Percentiles rank a stretch among this genome's conserved stretches.
These are phyloP conservation scores for Melanotaenia boesemani DNA, from an alignment of 2,797 vertebrate genomes.

Conservation along the genomic window DNA sequence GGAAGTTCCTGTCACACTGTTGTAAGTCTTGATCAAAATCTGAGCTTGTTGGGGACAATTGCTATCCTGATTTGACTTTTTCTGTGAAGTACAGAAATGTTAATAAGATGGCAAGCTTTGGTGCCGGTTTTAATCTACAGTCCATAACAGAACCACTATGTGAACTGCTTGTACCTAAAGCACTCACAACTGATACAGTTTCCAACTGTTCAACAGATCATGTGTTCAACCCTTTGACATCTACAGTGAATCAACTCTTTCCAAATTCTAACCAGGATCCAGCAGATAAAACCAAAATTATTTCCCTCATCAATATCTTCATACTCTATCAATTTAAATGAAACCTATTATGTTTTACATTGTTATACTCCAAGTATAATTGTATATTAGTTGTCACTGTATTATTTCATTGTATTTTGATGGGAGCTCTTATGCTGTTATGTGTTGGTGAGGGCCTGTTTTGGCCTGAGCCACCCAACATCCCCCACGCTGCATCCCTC, in stretches of 20 bases:
- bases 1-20: background rate
- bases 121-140: too few species aligned
- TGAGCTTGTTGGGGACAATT: too few species aligned
- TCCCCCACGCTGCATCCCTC: slow-evolving; percentile 73
- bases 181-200: too few species aligned
- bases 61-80: too few species aligned
- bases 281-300: too few species aligned
- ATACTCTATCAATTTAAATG: background rate
- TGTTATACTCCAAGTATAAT: background rate
- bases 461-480: slow-evolving; percentile 54
- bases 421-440: slow-evolving; percentile 37
- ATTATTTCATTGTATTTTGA: slow-evolving; percentile 27
- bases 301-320: background rate
- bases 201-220: too few species aligned
- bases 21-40: too few species aligned
- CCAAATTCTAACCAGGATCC: background rate
- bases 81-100: too few species aligned
- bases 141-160: too few species aligned
- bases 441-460: slow-evolving; percentile 54
- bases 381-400: background rate
- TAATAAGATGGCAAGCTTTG: too few species aligned
- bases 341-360: background rate
- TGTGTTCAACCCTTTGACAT: background rate
- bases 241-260: background rate
- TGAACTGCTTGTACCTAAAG: too few species aligned